Evolutionary conservation across 2,888 invertebrate genomes (phyloP), one percentile per base, ranked within the genome.

Genomic region (Meandrusa payeni): DNA sequence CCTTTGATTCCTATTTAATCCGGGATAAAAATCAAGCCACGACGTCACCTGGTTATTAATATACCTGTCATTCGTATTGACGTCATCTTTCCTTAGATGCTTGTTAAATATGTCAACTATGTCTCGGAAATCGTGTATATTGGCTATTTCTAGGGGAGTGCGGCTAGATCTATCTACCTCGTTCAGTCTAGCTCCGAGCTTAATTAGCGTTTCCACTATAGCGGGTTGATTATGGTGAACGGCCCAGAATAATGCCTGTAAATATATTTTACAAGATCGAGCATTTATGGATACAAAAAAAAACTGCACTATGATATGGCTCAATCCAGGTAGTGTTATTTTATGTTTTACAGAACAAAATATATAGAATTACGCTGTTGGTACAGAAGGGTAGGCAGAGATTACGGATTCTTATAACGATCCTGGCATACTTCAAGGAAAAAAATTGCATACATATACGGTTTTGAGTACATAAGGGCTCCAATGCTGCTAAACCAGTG

Each of bases 231-330:
- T 91, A 52, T 83, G 82, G 52, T 88, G 80, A 5, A 87, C 89
- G 33, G 92, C 91, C 89, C 91, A 91, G 67, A 91, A 91, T 34
- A 92, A 57, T 28, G 91, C 91, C 92, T 92, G 73, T 28, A 76
- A 79, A 26, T 27, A 15, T 19, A 1, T 24, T 33, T n/a, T 57
- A n/a, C n/a, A n/a, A n/a, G n/a, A n/a, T n/a, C n/a, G n/a, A n/a
- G n/a, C n/a, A n/a, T n/a, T n/a, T n/a, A n/a, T n/a, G n/a, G n/a
- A n/a, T n/a, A n/a, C n/a, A n/a, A n/a, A n/a, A n/a, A n/a, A n/a
- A n/a, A n/a, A n/a, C n/a, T n/a, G n/a, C n/a, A n/a, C n/a, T n/a
- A n/a, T n/a, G n/a, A n/a, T n/a, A n/a, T n/a, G n/a, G n/a, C n/a
- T n/a, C n/a, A n/a, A n/a, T n/a, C n/a, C n/a, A n/a, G n/a, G n/a